Evolutionary conservation across 2,888 invertebrate species (phyloP).

Genomic region (Octonoba sinensis): DNA sequence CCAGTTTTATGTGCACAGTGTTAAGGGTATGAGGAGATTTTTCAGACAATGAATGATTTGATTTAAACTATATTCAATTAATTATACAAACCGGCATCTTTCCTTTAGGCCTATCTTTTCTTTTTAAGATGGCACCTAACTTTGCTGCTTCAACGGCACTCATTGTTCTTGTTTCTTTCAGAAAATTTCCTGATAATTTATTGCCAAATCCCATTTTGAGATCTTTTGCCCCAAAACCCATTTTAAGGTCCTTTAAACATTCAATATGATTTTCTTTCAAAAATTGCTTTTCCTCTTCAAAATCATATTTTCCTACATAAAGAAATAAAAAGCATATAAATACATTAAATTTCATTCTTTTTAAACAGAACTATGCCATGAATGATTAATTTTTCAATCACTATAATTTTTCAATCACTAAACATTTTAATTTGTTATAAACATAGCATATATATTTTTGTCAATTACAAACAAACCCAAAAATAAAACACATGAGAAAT

Average conservation of each 20-base stretch:
- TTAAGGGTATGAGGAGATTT: background rate
- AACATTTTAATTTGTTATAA: too few relatives aligned
- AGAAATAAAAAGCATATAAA: background rate
- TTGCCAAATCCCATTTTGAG: constrained; percentile 55
- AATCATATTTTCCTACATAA: constrained; percentile 19
- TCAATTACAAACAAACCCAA: too few relatives aligned
- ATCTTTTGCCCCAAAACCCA: constrained; percentile 46
- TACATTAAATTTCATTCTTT: too few relatives aligned
- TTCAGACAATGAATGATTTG: too few relatives aligned
- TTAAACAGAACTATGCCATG: too few relatives aligned
- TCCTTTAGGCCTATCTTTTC: constrained; percentile 42
- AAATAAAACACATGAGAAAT: too few relatives aligned
- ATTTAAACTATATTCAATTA: background rate
- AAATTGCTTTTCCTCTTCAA: constrained; percentile 21
- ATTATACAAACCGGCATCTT: constrained; percentile 30
- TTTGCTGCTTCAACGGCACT: constrained; percentile 44
- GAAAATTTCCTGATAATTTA: constrained; percentile 29
- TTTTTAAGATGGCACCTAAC: constrained; percentile 30
- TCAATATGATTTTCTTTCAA: constrained; percentile 51
- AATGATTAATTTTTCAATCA: too few relatives aligned
- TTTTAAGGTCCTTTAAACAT: constrained; percentile 54
- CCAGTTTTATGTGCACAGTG: too few relatives aligned
- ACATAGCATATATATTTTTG: too few relatives aligned
- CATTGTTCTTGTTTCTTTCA: constrained; percentile 49
- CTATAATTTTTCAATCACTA: too few relatives aligned